These are phyloP conservation scores for Kryptopterus vitreolus DNA, from an alignment of 2,797 vertebrate species.

Conservation along the genomic window DNA sequence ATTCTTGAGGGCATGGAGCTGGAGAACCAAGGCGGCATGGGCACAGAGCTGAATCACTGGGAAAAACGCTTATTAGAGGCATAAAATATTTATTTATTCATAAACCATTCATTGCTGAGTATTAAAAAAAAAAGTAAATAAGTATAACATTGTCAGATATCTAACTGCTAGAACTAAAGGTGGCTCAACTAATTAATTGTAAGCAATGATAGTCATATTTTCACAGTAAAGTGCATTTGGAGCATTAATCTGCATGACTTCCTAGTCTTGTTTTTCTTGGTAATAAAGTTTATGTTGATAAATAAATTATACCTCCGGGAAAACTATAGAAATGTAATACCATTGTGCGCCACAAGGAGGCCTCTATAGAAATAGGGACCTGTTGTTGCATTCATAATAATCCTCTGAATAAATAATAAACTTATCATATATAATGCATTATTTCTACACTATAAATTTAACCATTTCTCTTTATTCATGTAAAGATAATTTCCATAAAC, in stretches of 20 bases:
- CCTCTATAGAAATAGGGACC: too few species aligned
- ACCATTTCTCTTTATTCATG: too few species aligned
- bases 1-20: slow-evolving; percentile 96
- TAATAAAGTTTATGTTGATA: neutral
- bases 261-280: neutral
- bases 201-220: neutral
- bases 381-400: too few species aligned
- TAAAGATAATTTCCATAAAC: too few species aligned
- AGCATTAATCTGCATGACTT: neutral
- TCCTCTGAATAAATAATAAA: too few species aligned
- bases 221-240: neutral
- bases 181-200: neutral
- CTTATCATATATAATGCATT: too few species aligned
- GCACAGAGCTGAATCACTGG: slow-evolving; percentile 97
- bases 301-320: neutral
- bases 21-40: slow-evolving; percentile 95
- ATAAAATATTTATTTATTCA: neutral
- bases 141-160: too few species aligned
- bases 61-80: slow-evolving; percentile 95
- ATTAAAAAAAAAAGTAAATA: too few species aligned
- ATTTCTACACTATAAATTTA: too few species aligned
- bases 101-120: neutral
- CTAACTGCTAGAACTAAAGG: neutral
- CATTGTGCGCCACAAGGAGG: too few species aligned
- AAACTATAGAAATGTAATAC: too few species aligned